These are phyloP conservation scores for Myotis pilosus DNA, from an alignment of 2,797 vertebrate species.

Conservation along the genomic window DNA sequence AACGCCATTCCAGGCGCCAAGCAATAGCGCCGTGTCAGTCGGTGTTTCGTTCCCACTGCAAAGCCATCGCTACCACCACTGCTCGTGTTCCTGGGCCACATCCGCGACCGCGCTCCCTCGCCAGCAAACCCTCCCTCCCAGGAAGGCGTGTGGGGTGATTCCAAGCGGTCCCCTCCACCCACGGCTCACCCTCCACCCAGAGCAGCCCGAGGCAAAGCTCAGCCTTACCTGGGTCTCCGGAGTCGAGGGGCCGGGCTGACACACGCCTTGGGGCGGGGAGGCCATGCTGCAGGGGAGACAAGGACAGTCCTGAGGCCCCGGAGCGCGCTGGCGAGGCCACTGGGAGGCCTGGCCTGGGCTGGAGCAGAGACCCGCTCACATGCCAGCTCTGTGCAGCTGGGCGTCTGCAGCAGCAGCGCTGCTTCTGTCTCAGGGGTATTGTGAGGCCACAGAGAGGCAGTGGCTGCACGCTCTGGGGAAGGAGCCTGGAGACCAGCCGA, in stretches of 20 bases:
- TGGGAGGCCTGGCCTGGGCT: background rate
- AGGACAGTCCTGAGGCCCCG: rapidly evolving
- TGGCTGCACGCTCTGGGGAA: background rate
- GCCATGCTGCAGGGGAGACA: background rate
- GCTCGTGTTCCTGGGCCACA: background rate
- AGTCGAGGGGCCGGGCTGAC: background rate
- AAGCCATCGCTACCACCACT: background rate
- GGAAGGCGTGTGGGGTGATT: background rate
- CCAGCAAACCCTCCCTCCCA: background rate
- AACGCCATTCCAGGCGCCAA: background rate
- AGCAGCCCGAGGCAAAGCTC: background rate
- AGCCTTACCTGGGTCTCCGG: background rate
- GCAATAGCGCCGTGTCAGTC: rapidly evolving
- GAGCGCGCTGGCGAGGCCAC: rapidly evolving
- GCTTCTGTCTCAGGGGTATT: no score
- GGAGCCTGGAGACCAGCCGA: background rate
- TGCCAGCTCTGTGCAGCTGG: background rate
- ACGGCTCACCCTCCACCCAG: background rate
- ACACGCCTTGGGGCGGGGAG: background rate
- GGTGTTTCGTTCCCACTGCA: background rate
- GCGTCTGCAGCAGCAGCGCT: rapidly evolving
- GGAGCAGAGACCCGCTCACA: background rate
- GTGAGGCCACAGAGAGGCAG: background rate
- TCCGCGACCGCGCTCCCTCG: background rate
- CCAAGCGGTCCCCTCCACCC: background rate